Base-by-base conservation (phyloP, 2,113 vertebrate species). In the Noctilio leporinus region DNA sequence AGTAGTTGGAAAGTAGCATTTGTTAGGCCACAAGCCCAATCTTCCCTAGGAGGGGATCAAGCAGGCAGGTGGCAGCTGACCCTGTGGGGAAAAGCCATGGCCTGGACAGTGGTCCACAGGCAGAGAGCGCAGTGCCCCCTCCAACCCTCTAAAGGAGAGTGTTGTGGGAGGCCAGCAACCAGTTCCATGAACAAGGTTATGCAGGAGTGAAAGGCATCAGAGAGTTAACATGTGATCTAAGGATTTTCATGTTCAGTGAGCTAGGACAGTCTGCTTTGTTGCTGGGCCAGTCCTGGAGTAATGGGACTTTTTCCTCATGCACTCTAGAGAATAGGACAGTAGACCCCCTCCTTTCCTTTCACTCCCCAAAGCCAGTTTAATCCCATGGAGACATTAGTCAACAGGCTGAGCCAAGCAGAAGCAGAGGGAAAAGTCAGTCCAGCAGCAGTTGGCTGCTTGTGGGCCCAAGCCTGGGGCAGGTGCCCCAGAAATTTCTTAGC, bases 381-480 rank as follows among this genome's bases (percentile, higher is more conserved):
- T 59, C 53, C 2, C 3, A 0, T 5, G 28, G 55, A 89, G 69
- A 83, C 69, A 49, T 76, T 17, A 19, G 20, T 76, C 72, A 51
- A 28, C n/a, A 62, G 67, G 33, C 57, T 33, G 49, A 75, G 38
- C 76, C 53, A 51, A 30, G 72, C 35, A 47, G 80, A 75, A 51
- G 33, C 78, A 43, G 38, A 53, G 57, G 30, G 40, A 72, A 35
- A 67, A 24, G 10, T 1, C 22, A 17, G 49, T 75, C 51, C 49
- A 40, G 45, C 3, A 7, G 62, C 35, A 26, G 45, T 15, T 65
- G 57, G 62, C 43, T 35, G 43, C 69, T 16, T 65, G 28, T 26
- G 17, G 26, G 43, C 0, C 4, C 55, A 45, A 26, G 33, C 70
- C 0, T 0, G 15, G 78, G 7, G 16, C 55, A 19, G 6, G 20